Evolutionary conservation across 37 sponge, comb jelly and placozoan genomes (phyloP).

Genomic region (Mnemiopsis leidyi): DNA sequence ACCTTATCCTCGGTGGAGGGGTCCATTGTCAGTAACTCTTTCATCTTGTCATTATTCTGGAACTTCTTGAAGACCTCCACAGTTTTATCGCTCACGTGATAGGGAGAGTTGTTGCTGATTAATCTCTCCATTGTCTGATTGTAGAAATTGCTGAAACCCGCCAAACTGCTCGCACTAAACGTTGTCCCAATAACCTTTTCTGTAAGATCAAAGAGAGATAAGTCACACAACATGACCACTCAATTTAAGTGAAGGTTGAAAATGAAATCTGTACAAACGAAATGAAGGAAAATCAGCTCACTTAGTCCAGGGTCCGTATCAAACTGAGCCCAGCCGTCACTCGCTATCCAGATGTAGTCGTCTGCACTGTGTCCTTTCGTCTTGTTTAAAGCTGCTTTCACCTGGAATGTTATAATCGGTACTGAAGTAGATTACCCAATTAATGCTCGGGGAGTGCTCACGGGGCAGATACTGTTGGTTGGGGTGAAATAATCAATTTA

Average conservation of each 20-base stretch:
- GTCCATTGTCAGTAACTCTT: background rate
- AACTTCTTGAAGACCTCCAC: background rate
- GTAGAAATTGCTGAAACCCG: constrained; percentile 16
- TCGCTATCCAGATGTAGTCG: constrained; percentile 60
- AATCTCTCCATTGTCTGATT: background rate
- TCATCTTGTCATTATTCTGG: background rate
- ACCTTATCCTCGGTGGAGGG: constrained; percentile 21
- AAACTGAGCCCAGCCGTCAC: constrained; percentile 57
- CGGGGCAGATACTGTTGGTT: too few species aligned
- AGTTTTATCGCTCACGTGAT: constrained; percentile 18
- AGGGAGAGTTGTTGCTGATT: background rate
- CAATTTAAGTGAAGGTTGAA: too few species aligned
- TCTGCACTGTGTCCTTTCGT: background rate
- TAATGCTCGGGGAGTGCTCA: too few species aligned
- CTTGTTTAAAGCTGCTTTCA: background rate
- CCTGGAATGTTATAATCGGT: too few species aligned
- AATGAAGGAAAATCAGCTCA: background rate
- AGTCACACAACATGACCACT: too few species aligned
- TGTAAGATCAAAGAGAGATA: too few species aligned
- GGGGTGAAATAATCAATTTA: too few species aligned
- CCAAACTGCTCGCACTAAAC: constrained; percentile 19
- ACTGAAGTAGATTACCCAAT: too few species aligned
- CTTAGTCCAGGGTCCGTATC: background rate
- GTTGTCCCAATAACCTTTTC: constrained; percentile 54
- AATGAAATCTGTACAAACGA: too few species aligned